Evolutionary conservation across 2,113 vertebrate species (phyloP).

Genomic region (Pholis gunnellus): DNA sequence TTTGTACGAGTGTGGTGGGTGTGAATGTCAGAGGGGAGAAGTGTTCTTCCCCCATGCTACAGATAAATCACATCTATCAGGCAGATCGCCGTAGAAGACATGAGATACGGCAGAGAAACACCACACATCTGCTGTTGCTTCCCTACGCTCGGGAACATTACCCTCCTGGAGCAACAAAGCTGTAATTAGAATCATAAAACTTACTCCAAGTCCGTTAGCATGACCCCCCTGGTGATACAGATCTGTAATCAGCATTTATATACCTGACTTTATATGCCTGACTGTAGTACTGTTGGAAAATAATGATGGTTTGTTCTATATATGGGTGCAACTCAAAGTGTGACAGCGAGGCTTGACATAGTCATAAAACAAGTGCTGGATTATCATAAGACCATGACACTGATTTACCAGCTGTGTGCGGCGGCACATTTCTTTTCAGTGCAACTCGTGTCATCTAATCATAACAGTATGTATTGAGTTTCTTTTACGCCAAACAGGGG

Average conservation of each 20-base stretch:
- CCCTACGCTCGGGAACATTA: slow-evolving; percentile 62
- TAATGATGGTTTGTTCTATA: slow-evolving; percentile 78
- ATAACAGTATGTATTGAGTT: neutral
- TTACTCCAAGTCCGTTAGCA: slow-evolving; percentile 61
- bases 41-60: slow-evolving; percentile 58
- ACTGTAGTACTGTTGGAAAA: slow-evolving; percentile 71
- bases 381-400: slow-evolving; percentile 16
- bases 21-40: slow-evolving; percentile 73
- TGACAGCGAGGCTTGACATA: slow-evolving; percentile 26
- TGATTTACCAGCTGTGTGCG: slow-evolving; percentile 18
- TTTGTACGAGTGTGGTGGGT: slow-evolving; percentile 54
- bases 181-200: slow-evolving; percentile 73
- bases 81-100: slow-evolving; percentile 68
- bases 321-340: slow-evolving; percentile 20
- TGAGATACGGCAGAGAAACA: slow-evolving; percentile 72
- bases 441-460: slow-evolving; percentile 4
- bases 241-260: slow-evolving; percentile 76
- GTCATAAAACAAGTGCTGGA: slow-evolving; percentile 39
- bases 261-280: slow-evolving; percentile 62
- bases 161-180: slow-evolving; percentile 63
- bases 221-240: slow-evolving; percentile 79
- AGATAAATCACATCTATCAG: slow-evolving; percentile 80
- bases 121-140: slow-evolving; percentile 79
- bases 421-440: slow-evolving; percentile 1
- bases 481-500: neutral